Conservation (phyloP, 1,140 invertebrate species). For the Saccostrea glomerata region DNA sequence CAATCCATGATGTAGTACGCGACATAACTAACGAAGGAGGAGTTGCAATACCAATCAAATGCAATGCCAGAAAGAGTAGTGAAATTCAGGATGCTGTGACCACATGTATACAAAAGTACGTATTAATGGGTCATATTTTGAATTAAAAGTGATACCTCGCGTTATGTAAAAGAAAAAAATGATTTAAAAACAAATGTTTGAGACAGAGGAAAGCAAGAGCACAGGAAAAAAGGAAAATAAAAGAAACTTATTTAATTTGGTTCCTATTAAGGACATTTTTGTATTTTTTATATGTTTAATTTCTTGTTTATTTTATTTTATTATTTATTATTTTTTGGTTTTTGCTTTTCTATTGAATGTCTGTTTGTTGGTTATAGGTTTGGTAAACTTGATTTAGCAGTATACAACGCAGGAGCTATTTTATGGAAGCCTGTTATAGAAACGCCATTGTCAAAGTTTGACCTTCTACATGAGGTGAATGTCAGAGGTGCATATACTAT, state of each 20-base stretch:
- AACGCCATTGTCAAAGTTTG: conserved; percentile 66
- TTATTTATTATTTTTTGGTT: no score
- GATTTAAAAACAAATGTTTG: no score
- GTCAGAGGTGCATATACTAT: conserved; percentile 67
- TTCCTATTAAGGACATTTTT: no score
- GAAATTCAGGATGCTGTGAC: conserved; percentile 61
- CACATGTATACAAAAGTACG: conserved; percentile 55
- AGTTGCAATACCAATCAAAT: conserved; percentile 61
- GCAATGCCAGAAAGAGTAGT: conserved; percentile 63
- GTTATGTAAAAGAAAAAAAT: no score
- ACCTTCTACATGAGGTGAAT: conserved; percentile 71
- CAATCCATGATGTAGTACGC: conserved; percentile 62
- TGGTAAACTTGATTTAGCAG: conserved; percentile 66
- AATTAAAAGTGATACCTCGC: no score
- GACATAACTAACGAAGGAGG: conserved; percentile 64
- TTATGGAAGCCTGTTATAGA: conserved; percentile 67
- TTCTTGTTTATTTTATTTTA: no score
- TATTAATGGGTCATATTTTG: no score
- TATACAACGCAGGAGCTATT: conserved; percentile 73
- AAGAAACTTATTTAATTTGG: no score
- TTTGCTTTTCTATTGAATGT: no score
- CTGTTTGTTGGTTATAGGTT: conserved; percentile 53
- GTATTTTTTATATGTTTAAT: no score
- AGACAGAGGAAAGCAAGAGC: no score
- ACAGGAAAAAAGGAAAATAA: no score